phyloP scores from a whole-genome alignment of 2,888 invertebrate genomes.

The Noctua comes region DNA sequence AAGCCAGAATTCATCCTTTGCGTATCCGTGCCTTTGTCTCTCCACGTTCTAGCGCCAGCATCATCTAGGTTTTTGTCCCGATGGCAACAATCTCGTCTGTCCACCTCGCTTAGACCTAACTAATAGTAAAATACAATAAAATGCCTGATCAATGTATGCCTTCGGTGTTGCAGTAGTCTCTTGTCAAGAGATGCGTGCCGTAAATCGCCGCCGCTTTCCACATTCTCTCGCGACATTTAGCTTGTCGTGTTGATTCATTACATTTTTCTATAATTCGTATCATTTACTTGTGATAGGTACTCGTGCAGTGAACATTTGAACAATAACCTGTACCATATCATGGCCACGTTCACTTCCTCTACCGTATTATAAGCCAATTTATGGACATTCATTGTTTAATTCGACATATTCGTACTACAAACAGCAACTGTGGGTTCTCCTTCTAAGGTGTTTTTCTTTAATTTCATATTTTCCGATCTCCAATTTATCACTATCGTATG shows the following conservation, averaged over 20 bases:
- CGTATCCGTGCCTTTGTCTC: not conserved
- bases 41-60: not conserved
- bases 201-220: conserved; percentile 53
- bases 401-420: not conserved
- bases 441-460: not conserved
- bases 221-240: conserved; percentile 52
- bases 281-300: conserved; percentile 29
- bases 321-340: conserved; percentile 62
- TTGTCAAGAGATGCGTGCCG: conserved; percentile 48
- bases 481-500: conserved; percentile 19
- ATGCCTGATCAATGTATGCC: not conserved
- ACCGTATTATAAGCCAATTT: conserved; percentile 42
- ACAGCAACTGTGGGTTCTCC: not conserved
- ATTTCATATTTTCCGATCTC: conserved; percentile 7
- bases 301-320: conserved; percentile 39
- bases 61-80: not conserved
- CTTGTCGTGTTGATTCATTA: conserved; percentile 52
- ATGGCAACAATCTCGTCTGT: not conserved
- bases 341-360: conserved; percentile 78
- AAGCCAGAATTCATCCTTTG: not conserved
- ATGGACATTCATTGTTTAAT: conserved; percentile 31
- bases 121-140: not conserved
- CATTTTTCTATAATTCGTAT: conserved; percentile 55
- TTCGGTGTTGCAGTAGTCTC: conserved; percentile 2
- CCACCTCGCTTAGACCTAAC: not conserved